These are phyloP conservation scores for Eublepharis macularius DNA, from an alignment of 2,113 vertebrate species.

Conservation along the genomic window DNA sequence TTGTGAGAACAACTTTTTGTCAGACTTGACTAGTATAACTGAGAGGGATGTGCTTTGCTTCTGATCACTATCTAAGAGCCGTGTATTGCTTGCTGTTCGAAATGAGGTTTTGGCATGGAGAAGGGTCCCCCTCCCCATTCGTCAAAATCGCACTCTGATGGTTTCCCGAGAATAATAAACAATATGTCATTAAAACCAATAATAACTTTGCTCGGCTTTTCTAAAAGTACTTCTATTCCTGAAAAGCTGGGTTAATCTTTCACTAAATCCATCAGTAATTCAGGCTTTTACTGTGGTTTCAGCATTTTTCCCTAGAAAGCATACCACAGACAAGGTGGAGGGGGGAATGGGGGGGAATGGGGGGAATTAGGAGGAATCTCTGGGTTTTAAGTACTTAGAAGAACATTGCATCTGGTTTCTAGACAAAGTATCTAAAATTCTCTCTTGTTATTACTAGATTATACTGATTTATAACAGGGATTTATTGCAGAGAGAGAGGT, in stretches of 20 bases:
- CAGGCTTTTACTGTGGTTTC: constrained; percentile 49
- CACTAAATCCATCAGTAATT: constrained; percentile 56
- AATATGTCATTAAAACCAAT: constrained; percentile 41
- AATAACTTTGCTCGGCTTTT: constrained; percentile 26
- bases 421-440: constrained; percentile 14
- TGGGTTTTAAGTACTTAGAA: constrained; percentile 22
- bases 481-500: background rate
- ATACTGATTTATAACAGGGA: background rate
- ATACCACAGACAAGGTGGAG: background rate
- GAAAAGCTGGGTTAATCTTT: constrained; percentile 63
- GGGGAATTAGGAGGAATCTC: constrained; percentile 18
- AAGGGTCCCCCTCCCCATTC: constrained; percentile 3
- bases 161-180: constrained; percentile 29
- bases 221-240: constrained; percentile 47
- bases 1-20: background rate
- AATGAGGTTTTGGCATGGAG: rapidly evolving
- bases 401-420: constrained; percentile 37
- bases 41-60: constrained; percentile 7
- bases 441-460: background rate
- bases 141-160: constrained; percentile 8
- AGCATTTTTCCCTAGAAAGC: constrained; percentile 47
- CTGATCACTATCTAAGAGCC: constrained; percentile 1
- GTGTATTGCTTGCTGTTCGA: background rate
- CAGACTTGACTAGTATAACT: background rate
- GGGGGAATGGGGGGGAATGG: background rate